A percentile compares a stretch with the other conserved stretches of the same genome.
Conservation (phyloP, 2,888 invertebrate species). For the Pseudococcus longispinus region DNA sequence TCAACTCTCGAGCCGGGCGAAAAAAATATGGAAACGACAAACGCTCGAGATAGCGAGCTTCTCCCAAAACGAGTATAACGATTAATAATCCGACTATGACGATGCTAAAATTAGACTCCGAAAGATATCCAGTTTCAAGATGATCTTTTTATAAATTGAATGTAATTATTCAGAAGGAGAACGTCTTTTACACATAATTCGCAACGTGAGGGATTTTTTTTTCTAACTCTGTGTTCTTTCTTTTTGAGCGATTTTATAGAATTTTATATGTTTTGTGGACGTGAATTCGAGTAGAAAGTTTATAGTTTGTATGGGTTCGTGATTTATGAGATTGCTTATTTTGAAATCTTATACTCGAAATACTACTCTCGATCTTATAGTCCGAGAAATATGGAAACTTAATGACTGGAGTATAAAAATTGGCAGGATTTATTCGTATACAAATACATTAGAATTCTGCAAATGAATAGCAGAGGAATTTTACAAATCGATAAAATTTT, state of each 20-base stretch:
- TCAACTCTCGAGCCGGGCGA: background rate
- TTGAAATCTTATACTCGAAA: no score
- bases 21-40: background rate
- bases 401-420: no score
- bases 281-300: background rate
- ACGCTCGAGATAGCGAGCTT: background rate
- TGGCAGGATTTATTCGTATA: no score
- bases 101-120: constrained; percentile 23
- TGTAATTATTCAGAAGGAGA: constrained; percentile 19
- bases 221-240: background rate
- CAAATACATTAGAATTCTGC: no score
- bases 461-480: no score
- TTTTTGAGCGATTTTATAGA: background rate
- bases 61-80: background rate
- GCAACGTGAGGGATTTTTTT: background rate
- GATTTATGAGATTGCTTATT: no score
- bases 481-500: no score
- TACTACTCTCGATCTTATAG: no score
- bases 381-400: no score
- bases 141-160: constrained; percentile 15
- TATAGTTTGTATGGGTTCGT: background rate
- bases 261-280: background rate
- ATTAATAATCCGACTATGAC: constrained; percentile 18
- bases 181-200: background rate
- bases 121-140: constrained; percentile 11